Percentiles rank a stretch among this genome's conserved stretches.
phyloP scores from a whole-genome alignment of 2,113 vertebrate genomes.

The Ciconia stormi region DNA sequence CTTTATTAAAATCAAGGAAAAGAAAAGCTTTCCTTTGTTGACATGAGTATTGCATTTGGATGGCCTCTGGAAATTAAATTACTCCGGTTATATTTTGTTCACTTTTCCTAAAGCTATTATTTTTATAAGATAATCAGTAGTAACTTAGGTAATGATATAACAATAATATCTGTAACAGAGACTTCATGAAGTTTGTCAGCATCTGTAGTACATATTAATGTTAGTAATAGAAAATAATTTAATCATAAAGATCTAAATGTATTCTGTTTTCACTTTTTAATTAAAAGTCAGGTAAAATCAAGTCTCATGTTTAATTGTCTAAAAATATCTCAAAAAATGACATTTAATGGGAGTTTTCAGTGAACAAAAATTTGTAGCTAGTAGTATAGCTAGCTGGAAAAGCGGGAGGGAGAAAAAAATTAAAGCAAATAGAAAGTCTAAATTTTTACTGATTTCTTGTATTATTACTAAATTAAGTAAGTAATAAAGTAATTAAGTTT shows the following conservation, averaged over 20 bases:
- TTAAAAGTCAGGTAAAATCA: not conserved
- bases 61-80: not conserved
- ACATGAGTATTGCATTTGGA: not conserved
- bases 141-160: not conserved
- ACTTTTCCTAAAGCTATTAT: not conserved
- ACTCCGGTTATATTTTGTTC: not conserved
- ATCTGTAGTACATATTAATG: not conserved
- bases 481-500: not conserved
- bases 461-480: not conserved
- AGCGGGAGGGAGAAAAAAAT: fast-evolving
- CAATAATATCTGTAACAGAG: not conserved
- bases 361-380: not conserved
- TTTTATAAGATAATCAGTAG: not conserved
- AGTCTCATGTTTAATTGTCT: not conserved
- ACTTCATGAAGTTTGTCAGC: not conserved
- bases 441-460: not conserved
- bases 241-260: not conserved
- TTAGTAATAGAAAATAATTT: not conserved
- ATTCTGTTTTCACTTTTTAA: not conserved
- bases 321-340: not conserved
- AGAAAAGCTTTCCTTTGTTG: not conserved
- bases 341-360: not conserved
- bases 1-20: not conserved
- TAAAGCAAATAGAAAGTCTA: not conserved
- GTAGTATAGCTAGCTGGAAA: not conserved